Percentiles rank a stretch among this genome's conserved stretches.
phyloP scores from a whole-genome alignment of 2,113 vertebrate species.

The Gallinago paraguaiae region DNA sequence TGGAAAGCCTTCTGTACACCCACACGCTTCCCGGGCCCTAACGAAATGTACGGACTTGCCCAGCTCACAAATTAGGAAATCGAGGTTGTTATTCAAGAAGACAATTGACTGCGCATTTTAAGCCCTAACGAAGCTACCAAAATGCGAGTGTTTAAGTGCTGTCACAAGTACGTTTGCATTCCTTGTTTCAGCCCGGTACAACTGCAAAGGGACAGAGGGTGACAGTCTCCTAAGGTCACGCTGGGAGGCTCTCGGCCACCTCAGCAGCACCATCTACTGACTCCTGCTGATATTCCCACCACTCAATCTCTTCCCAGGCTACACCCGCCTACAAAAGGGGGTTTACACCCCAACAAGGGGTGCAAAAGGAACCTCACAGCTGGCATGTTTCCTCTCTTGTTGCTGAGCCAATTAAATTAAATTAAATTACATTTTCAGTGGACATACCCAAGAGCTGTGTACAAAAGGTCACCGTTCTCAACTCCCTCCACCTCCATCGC shows the following conservation, averaged over 20 bases:
- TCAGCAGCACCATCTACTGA: conserved; percentile 52
- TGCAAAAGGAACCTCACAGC: neutral
- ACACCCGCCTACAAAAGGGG: neutral
- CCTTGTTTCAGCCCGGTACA: neutral
- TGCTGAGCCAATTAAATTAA: neutral
- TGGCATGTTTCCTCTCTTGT: neutral
- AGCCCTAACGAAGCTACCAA: neutral
- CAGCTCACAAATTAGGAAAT: neutral
- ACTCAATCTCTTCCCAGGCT: accelerated
- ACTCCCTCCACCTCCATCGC: neutral
- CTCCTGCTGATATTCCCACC: neutral
- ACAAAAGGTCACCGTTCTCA: neutral
- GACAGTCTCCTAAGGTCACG: neutral
- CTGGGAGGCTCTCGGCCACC: accelerated
- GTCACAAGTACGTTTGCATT: accelerated
- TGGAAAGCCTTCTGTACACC: neutral
- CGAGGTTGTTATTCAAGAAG: neutral
- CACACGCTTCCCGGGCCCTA: neutral
- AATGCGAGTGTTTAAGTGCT: accelerated
- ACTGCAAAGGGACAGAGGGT: neutral
- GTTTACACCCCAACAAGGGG: neutral
- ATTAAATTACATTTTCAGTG: neutral
- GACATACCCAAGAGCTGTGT: neutral
- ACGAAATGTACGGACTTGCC: neutral
- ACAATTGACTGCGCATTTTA: neutral